Evolutionary conservation across 2,113 vertebrate species (phyloP), one percentile per base, ranked within the genome.

Genomic region (Sinosuthora webbiana): DNA sequence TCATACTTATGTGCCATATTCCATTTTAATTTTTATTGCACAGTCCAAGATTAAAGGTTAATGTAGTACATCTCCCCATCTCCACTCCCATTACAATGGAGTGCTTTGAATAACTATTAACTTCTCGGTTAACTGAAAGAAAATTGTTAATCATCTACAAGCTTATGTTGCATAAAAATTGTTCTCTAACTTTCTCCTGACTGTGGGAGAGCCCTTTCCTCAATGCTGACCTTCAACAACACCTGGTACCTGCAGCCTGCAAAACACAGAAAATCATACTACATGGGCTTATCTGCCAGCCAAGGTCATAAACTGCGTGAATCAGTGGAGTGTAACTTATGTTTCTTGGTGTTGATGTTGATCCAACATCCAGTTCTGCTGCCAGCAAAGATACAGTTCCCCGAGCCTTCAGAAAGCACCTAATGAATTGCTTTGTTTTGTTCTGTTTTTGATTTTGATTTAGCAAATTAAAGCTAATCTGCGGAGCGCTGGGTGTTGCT

Each of bases 121-220:
- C 97, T 97, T 96, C 44, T 55, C 21, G 6, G 95, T 97, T 97
- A 97, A 98, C 97, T 28, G 93, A 96, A 97, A 97, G 94, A 95
- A 97, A 94, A 93, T 41, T 39, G 96, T 98, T 98, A 98, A 98
- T 98, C 91, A 98, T 98, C 94, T 94, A 97, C 97, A 76, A 93
- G 91, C 87, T 96, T 90, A 59, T 88, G 93, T 93, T 97, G 96
- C 97, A 96, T 97, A 95, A 97, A 97, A 97, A 95, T 68, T 30
- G 6, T 87, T 96, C 95, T 87, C 82, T 94, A 92, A 95, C 93
- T 96, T 97, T 97, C 90, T 92, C 70, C 68, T 19, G 28, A n/a
- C 74, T 90, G 96, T 93, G 68, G 95, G 92, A 94, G 83, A 97
- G 85, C 65, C 94, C 44, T 69, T 76, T 86, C 59, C 93, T 85